A percentile compares a stretch with the other conserved stretches of the same genome.
These are phyloP conservation scores for Coluber constrictor DNA, from an alignment of 2,797 vertebrate species.

Conservation along the genomic window DNA sequence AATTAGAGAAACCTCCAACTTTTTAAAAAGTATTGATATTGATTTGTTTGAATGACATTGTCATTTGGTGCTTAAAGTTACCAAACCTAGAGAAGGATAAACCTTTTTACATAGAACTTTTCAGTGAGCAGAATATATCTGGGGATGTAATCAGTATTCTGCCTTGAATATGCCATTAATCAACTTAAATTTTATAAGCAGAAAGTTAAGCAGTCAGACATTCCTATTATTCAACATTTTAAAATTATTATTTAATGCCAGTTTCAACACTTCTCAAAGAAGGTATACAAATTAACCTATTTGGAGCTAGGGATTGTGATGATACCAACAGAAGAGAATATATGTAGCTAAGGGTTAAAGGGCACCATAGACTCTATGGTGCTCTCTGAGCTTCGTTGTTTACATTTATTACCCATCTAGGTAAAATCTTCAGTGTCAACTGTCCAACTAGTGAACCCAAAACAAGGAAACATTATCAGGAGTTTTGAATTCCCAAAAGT, in stretches of 20 bases:
- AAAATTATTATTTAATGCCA: neutral
- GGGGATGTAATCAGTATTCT: neutral
- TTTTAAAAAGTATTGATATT: neutral
- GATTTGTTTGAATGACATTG: neutral
- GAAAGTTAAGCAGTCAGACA: neutral
- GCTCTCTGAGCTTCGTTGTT: no score
- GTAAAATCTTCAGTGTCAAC: no score
- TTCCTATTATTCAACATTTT: neutral
- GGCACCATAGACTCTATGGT: no score
- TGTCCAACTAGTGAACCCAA: no score
- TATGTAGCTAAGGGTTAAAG: neutral
- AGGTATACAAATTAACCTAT: neutral
- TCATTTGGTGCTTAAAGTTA: neutral
- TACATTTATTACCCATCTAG: no score
- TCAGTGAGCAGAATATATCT: neutral
- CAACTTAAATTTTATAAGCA: neutral
- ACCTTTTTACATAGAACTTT: neutral
- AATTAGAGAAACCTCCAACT: neutral
- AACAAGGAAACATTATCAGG: no score
- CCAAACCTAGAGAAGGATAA: neutral
- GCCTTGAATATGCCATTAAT: neutral
- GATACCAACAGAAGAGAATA: neutral
- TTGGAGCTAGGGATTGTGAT: neutral
- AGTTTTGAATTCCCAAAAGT: no score
- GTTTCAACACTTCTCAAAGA: neutral